Base-by-base conservation (phyloP, 1,140 invertebrate species). In the Drosophila bifasciata region DNA sequence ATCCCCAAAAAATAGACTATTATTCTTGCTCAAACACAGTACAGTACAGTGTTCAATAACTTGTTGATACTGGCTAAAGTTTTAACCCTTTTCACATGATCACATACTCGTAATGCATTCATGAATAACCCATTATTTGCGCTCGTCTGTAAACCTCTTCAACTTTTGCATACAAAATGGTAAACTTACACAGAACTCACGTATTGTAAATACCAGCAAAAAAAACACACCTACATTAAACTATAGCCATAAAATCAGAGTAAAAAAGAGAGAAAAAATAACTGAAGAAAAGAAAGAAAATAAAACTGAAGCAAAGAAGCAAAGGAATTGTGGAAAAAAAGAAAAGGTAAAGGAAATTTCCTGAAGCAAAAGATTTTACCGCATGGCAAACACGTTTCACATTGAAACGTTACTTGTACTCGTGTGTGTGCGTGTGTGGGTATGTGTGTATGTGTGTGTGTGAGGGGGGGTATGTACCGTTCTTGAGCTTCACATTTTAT, bases 321-420 rank as follows among this genome's bases (percentile, higher is more conserved):
- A 23, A 8, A 13, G 5, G 32, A 36, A 36, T 36, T 36, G n/a
- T 32, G 3, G 16, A n/a, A n/a, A 25, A 25, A 69, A 53, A 36
- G 13, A 25, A 56, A 44, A 11, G 23, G 23, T 23, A 25, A 44
- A 23, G 17, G 28, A 55, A 62, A 48, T 23, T 28, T 50, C 36
- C 41, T 41, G 41, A 3, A 17, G 39, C 48, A 19, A 51, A 48
- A 70, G 32, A 59, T 41, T 44, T 19, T 40, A 48, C 68, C 68
- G 36, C 57, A 73, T 60, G 76, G 71, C 76, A 59, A 83, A 84
- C 79, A 86, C 79, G 76, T 84, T 72, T 76, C 72, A 55, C 76
- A 84, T 71, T 64, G 59, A 61, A 67, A 56, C 66, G 79, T 76
- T 55, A 55, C 17, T 57, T 46, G 28, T 55, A 55, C 17, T 57